Conservation (phyloP, 2,888 invertebrate species). For the Ochlodes sylvanus region DNA sequence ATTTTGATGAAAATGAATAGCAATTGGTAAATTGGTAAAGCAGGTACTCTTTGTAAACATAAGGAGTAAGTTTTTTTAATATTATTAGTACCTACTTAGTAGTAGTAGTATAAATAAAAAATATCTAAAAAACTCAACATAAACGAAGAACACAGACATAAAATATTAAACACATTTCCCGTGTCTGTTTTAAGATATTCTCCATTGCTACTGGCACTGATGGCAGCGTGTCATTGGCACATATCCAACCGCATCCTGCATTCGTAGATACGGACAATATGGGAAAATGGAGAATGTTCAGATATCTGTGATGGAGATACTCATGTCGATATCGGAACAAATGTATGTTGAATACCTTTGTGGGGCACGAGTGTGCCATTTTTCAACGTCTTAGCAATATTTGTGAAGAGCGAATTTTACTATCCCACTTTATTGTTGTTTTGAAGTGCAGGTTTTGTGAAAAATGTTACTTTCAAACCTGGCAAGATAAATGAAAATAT, state of each 20-base stretch:
- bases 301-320: constrained; percentile 18
- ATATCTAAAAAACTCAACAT: too few species aligned
- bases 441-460: not conserved
- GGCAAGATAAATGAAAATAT: too few species aligned
- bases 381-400: constrained; percentile 21
- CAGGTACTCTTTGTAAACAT: too few species aligned
- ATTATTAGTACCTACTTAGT: too few species aligned
- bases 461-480: not conserved
- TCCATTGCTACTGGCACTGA: constrained; percentile 15
- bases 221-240: constrained; percentile 28
- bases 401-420: constrained; percentile 1
- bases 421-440: not conserved
- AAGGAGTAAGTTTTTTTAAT: too few species aligned
- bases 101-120: too few species aligned
- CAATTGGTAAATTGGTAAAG: too few species aligned
- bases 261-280: constrained; percentile 33
- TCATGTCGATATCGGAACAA: constrained; percentile 25
- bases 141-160: not conserved
- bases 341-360: constrained; percentile 14
- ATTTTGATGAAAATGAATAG: too few species aligned
- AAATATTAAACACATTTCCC: constrained; percentile 14
- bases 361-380: constrained; percentile 5
- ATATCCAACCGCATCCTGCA: constrained; percentile 25
- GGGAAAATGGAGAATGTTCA: constrained; percentile 27
- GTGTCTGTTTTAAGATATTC: constrained; percentile 22